Evolutionary conservation across 2,797 vertebrate genomes (phyloP), one percentile per base, ranked within the genome.

Genomic region (Catostomus latipinnis): DNA sequence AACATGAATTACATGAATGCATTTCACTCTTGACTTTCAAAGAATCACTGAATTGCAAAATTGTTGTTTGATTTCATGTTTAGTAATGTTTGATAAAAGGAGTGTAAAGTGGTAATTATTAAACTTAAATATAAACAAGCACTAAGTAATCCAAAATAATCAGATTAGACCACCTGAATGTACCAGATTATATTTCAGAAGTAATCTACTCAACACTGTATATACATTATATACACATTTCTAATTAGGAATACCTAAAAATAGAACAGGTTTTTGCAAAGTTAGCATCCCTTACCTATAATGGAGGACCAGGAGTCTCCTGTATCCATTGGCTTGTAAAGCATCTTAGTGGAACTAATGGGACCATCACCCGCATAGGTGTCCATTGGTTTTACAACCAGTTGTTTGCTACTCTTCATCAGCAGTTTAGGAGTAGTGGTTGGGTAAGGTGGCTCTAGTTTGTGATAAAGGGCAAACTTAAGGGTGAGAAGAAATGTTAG

Each of bases 391-490:
- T 94, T 93, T 73, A 99, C 95, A 83, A 95, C 89, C 0, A 99
- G 94, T 88, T 98, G 95, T 75, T 95, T 96, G 78, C 97, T 98
- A 72, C 92, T 94, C 90, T 90, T 97, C 79, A 94, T 91, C 88
- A 98, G 88, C 82, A 99, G 91, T 87, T 86, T 93, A 2, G 98
- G 97, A 0, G 95, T 90, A 1, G 81, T 91, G 54, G 91, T 88
- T 5, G 98, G 96, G 1, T 92, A 90, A 0, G 98, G 98, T 0
- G 98, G 98, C 78, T 93, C 98, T 98, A 92, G 62, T n/a, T 6
- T 45, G 49, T 11, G 66, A 52, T 43, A 34, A 46, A 71, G 14
- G n/a, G 16, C 14, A 68, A 68, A 43, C 60, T 13, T 45, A 65
- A 22, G 8, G 13, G 22, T 8, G 14, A 13, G 8, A 61, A 14